These are phyloP conservation scores for Diplolepis rosae DNA, from an alignment of 2,888 invertebrate species.

Conservation along the genomic window DNA sequence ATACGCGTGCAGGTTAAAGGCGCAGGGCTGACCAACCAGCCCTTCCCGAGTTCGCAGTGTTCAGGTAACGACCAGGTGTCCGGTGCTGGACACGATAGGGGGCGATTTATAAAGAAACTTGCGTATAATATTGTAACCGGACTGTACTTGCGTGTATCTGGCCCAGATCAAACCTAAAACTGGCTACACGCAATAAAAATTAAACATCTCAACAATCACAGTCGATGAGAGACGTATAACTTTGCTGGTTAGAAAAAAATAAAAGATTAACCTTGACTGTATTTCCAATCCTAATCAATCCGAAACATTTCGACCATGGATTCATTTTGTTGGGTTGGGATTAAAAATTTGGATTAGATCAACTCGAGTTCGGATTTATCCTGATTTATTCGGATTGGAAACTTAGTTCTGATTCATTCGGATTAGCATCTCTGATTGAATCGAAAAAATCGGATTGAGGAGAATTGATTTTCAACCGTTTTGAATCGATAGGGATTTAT, in stretches of 20 bases:
- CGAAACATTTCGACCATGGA: too few relatives aligned
- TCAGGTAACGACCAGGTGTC: conserved; percentile 7
- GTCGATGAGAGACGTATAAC: conserved; percentile 46
- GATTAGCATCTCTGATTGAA: too few relatives aligned
- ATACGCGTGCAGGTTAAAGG: background rate
- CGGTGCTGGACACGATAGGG: conserved; percentile 17
- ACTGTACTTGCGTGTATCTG: conserved; percentile 63
- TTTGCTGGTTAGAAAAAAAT: conserved; percentile 38
- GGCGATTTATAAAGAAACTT: conserved; percentile 48
- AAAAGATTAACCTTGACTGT: too few relatives aligned
- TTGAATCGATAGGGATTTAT: too few relatives aligned
- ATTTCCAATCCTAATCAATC: too few relatives aligned
- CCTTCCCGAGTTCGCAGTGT: background rate
- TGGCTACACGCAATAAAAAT: conserved; percentile 64
- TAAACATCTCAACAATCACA: conserved; percentile 48
- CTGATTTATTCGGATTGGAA: too few relatives aligned
- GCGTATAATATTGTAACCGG: conserved; percentile 49
- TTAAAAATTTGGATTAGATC: too few relatives aligned
- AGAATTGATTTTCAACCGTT: too few relatives aligned
- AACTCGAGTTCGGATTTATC: too few relatives aligned
- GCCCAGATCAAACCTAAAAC: conserved; percentile 69
- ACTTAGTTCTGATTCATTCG: too few relatives aligned
- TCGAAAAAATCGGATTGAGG: too few relatives aligned
- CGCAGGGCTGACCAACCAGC: background rate
- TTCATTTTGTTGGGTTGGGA: too few relatives aligned